Evolutionary conservation across 2,888 invertebrate species (phyloP), one percentile per base, ranked within the genome.

Genomic region (Dermolepida albohirtum): DNA sequence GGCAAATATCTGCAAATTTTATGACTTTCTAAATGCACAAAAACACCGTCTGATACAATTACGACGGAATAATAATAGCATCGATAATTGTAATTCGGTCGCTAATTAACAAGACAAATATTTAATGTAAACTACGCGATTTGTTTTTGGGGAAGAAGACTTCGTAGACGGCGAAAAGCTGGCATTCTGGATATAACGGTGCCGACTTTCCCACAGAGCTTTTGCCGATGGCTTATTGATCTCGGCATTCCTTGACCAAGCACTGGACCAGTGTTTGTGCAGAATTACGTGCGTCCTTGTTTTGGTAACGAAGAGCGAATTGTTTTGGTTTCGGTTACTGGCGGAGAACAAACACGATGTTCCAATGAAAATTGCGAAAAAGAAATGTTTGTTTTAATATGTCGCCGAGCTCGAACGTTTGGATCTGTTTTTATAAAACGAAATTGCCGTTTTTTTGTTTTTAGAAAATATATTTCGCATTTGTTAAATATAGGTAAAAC

Each of bases 41-140:
- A 62, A 62, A 47, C 47, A 16, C 10, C 16, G 39, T 14, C 47
- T 34, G 47, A 6, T 34, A 10, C 47, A 62, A 47, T 47, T 47
- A 62, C 47, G 39, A 47, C n/a, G 10, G 22, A 29, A 47, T 22
- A 34, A 62, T 62, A 47, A 62, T 34, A 34, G 8, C 16, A 14
- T 29, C 14, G 29, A 11, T 34, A 29, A 17, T 29, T 14, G 11
- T 49, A 47, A 34, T 11, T 34, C 47, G 29, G 29, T 47, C 34
- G 27, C 11, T 47, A 62, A 62, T 62, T 62, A 62, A 34, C 59
- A 62, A 62, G 39, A 17, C 59, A 47, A 62, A 62, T 47, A 47
- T 62, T 49, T 34, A 12, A 27, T 22, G n/a, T 34, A 47, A 7
- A 11, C 12, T 16, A 11, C 22, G 17, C 47, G 47, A 39, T 6